A percentile compares a stretch with the other conserved stretches of the same genome.
These are phyloP conservation scores for Eristalis tenax DNA, from an alignment of 2,888 invertebrate genomes.

Conservation along the genomic window DNA sequence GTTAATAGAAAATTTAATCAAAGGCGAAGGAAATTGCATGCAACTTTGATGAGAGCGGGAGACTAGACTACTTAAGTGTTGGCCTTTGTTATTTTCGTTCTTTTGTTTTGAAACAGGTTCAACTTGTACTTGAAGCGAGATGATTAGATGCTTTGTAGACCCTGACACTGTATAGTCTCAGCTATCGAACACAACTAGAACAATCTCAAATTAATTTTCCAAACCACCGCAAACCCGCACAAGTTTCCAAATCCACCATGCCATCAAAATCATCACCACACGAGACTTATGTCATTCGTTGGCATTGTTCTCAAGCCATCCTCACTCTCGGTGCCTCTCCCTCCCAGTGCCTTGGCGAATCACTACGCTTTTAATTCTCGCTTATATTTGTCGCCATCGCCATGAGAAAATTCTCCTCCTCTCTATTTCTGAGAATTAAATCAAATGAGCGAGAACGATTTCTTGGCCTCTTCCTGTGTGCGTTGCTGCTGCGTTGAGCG, in stretches of 20 bases:
- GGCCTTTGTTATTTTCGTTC: slow-evolving; percentile 45
- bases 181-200: too few species aligned
- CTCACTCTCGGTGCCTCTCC: not conserved
- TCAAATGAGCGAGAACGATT: not conserved
- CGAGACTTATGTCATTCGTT: not conserved
- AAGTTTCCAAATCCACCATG: not conserved
- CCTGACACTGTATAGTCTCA: too few species aligned
- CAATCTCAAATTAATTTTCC: too few species aligned
- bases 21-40: slow-evolving; percentile 67
- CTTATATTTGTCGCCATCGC: not conserved
- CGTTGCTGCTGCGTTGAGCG: not conserved
- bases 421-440: not conserved
- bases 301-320: not conserved
- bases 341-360: too few species aligned
- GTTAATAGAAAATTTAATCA: slow-evolving; percentile 69
- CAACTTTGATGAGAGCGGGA: slow-evolving; percentile 51
- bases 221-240: not conserved
- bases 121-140: not conserved
- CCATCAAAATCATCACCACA: not conserved
- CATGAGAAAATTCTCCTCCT: not conserved
- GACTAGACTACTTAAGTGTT: slow-evolving; percentile 43
- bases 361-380: not conserved
- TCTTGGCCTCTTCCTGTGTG: not conserved
- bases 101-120: not conserved
- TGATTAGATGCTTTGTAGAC: not conserved